These are phyloP conservation scores for Cancer borealis DNA, from an alignment of 2,888 invertebrate genomes.

Conservation along the genomic window DNA sequence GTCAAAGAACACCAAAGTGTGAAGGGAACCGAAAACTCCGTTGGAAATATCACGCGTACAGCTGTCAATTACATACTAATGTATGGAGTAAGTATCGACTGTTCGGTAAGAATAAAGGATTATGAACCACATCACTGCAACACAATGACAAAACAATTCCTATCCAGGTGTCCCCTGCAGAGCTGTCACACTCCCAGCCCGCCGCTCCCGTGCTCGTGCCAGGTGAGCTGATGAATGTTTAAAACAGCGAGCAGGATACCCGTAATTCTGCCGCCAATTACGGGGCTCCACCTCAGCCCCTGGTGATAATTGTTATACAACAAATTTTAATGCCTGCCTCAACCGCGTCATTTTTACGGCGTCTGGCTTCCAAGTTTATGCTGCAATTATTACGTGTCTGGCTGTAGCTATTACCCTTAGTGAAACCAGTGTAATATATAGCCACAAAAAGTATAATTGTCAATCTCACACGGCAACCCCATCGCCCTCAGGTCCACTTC, in stretches of 20 bases:
- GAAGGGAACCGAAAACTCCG: no score
- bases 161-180: background rate
- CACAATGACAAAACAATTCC: background rate
- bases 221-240: background rate
- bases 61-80: background rate
- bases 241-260: background rate
- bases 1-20: no score
- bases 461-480: background rate
- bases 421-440: background rate
- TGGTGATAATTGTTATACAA: background rate
- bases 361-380: background rate
- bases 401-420: slow-evolving; percentile 5
- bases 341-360: background rate
- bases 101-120: background rate
- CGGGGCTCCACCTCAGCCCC: background rate
- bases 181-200: background rate
- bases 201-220: background rate
- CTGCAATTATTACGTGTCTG: slow-evolving; percentile 15
- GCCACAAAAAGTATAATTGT: background rate
- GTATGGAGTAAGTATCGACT: background rate
- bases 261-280: slow-evolving; percentile 24
- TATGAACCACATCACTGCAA: background rate
- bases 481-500: background rate
- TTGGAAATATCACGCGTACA: no score
- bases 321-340: background rate